Percentiles rank a stretch among this genome's conserved stretches.
Evolutionary conservation across 2,797 vertebrate species (phyloP).

Genomic region (Lepilemur septentrionalis): DNA sequence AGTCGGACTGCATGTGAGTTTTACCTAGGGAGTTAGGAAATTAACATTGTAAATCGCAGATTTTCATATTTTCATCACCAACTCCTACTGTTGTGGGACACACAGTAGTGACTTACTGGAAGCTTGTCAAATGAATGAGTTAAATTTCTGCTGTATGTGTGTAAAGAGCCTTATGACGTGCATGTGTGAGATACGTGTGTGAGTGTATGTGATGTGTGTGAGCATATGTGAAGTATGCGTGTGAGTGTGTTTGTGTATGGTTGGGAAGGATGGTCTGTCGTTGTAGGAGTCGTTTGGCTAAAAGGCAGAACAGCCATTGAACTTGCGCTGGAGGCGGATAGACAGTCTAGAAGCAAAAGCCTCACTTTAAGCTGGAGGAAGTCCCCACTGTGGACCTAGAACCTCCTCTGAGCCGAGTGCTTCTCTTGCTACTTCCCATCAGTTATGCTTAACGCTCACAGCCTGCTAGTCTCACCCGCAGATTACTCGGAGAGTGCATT

Average conservation of each 20-base stretch:
- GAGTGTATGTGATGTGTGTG: too few relatives aligned
- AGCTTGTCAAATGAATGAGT: background rate
- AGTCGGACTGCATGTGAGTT: background rate
- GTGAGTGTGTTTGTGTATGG: background rate
- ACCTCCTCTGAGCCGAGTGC: background rate
- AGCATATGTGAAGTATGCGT: too few relatives aligned
- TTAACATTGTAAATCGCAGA: background rate
- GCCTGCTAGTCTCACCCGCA: rapidly evolving
- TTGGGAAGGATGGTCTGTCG: background rate
- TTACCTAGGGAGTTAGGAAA: background rate
- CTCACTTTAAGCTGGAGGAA: background rate
- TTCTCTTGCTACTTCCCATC: background rate
- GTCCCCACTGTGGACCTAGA: rapidly evolving
- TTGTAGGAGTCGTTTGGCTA: background rate
- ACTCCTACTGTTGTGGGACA: background rate
- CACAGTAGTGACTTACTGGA: background rate
- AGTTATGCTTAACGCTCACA: background rate
- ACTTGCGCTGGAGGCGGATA: background rate
- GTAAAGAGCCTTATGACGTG: background rate
- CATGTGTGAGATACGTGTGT: background rate
- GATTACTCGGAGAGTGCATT: background rate
- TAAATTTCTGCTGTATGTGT: too few relatives aligned
- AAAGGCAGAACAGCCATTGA: background rate
- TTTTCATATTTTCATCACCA: background rate
- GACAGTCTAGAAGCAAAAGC: background rate